Conservation (phyloP, 1,140 invertebrate species). For the Aphis gossypii region DNA sequence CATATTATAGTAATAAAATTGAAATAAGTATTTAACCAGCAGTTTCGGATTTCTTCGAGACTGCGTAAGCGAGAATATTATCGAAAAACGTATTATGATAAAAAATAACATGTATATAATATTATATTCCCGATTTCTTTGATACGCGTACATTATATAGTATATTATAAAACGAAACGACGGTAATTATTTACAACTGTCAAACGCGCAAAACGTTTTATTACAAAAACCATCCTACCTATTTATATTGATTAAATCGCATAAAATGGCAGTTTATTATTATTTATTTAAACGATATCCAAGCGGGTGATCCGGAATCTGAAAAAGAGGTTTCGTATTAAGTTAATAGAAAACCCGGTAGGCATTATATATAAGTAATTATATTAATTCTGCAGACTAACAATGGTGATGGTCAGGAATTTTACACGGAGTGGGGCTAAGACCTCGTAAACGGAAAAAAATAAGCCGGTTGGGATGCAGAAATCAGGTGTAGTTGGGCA, state of each 20-base stretch:
- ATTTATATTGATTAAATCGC: background rate
- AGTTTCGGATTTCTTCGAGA: background rate
- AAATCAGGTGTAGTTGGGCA: background rate
- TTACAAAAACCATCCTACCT: background rate
- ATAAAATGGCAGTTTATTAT: background rate
- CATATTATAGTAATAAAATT: background rate
- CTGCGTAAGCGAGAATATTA: background rate
- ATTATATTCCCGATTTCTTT: background rate
- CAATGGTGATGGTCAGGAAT: background rate
- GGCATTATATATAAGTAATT: background rate
- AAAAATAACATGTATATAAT: background rate
- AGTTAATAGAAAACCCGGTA: background rate
- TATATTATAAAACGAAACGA: background rate
- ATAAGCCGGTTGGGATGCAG: background rate
- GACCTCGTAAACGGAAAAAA: background rate
- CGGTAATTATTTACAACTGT: conserved; percentile 17
- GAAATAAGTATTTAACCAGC: background rate
- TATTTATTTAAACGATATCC: background rate
- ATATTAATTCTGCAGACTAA: background rate
- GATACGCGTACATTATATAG: background rate
- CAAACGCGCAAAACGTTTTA: background rate
- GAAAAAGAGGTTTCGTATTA: background rate
- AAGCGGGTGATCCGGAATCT: background rate
- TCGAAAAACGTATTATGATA: background rate
- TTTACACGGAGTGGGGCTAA: background rate